A percentile compares a stretch with the other conserved stretches of the same genome.
Evolutionary conservation across 2,888 invertebrate species (phyloP).

Genomic region (Parasteatoda lunata): DNA sequence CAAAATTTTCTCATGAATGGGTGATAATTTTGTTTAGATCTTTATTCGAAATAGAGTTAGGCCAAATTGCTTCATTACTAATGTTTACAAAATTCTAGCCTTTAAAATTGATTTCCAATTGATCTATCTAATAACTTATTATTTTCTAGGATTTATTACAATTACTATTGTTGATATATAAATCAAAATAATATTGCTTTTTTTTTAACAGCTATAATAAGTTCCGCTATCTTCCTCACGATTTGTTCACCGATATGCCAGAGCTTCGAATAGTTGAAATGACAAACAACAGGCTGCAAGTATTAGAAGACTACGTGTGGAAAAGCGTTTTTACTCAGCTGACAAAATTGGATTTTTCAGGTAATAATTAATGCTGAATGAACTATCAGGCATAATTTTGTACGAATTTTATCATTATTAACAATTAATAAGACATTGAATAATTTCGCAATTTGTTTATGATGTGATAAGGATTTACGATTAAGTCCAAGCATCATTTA

Average conservation of each 20-base stretch:
- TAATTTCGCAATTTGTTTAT: no score
- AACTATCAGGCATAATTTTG: not conserved
- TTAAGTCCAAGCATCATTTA: no score
- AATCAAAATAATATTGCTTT: not conserved
- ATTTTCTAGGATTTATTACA: no score
- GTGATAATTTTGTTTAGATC: no score
- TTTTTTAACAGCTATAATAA: constrained; percentile 40
- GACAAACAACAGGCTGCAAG: constrained; percentile 31
- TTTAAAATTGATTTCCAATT: no score
- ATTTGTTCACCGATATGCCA: constrained; percentile 55
- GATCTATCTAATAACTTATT: no score
- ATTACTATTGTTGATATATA: no score
- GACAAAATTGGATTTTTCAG: constrained; percentile 37
- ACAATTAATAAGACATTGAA: not conserved
- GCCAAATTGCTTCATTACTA: no score
- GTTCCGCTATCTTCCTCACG: constrained; percentile 38
- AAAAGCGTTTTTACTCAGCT: constrained; percentile 28
- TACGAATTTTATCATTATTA: not conserved
- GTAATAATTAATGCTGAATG: constrained; percentile 14
- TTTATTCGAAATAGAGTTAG: no score
- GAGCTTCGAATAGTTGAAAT: constrained; percentile 46
- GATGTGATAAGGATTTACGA: no score
- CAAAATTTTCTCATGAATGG: no score
- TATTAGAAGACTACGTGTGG: constrained; percentile 33
- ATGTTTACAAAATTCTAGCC: no score